Evolutionary conservation across 1,140 invertebrate genomes (phyloP).

Genomic region (Drosophila repletoides): DNA sequence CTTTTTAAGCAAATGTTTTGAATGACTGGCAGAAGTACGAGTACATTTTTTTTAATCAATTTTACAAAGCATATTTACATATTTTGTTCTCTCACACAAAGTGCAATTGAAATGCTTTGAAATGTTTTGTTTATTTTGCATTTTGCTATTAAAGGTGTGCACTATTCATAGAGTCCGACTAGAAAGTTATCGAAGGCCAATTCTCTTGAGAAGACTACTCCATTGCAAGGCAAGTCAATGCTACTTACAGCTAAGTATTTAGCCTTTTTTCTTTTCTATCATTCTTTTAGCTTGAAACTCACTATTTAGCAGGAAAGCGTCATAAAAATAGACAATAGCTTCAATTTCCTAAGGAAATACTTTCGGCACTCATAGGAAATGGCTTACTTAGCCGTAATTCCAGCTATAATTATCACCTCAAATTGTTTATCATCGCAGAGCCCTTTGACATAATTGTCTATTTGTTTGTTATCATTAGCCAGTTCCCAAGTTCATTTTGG

Average conservation of each 20-base stretch:
- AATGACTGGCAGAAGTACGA: constrained; percentile 13
- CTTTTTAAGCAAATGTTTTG: not conserved
- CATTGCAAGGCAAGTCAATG: not conserved
- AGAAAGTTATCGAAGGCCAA: not conserved
- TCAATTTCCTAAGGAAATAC: constrained; percentile 1
- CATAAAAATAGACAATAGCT: too few species aligned
- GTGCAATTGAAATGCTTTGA: constrained; percentile 14
- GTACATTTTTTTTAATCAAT: not conserved
- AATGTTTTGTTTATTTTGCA: constrained; percentile 5
- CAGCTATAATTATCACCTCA: not conserved
- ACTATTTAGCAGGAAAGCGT: too few species aligned
- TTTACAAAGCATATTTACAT: constrained; percentile 3
- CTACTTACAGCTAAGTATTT: not conserved
- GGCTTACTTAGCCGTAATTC: not conserved
- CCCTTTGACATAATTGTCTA: constrained; percentile 2
- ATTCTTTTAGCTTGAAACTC: too few species aligned
- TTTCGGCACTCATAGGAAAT: not conserved
- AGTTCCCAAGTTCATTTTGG: constrained; percentile 2
- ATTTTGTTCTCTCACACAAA: not conserved
- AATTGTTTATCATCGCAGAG: not conserved
- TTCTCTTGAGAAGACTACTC: not conserved
- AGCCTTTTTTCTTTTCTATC: too few species aligned
- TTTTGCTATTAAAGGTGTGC: not conserved
- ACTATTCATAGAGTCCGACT: constrained; percentile 4
- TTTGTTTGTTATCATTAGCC: not conserved